phyloP scores from a whole-genome alignment of 1,140 invertebrate genomes.

The Leptopilina clavipes region DNA sequence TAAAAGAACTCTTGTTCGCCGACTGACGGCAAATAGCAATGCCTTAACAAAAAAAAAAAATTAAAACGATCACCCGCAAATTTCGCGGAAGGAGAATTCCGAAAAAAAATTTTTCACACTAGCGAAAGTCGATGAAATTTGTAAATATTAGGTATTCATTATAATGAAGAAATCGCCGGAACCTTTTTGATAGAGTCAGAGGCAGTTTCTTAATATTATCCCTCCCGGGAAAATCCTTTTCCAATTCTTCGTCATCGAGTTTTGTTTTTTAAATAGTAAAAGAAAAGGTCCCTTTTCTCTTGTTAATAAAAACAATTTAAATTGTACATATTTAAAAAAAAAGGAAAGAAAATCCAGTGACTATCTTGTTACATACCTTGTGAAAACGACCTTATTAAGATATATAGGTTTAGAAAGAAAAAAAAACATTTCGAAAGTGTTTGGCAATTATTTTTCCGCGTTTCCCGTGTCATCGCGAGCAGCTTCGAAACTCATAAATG shows the following conservation, averaged over 20 bases:
- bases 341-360: constrained; percentile 47
- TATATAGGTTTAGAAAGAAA: constrained; percentile 46
- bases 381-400: constrained; percentile 57
- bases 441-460: constrained; percentile 43
- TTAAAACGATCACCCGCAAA: constrained; percentile 50
- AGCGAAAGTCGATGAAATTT: constrained; percentile 39
- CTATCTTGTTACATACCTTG: constrained; percentile 66
- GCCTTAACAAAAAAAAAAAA: constrained; percentile 53
- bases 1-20: constrained; percentile 40
- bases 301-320: constrained; percentile 49
- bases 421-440: constrained; percentile 50
- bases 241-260: constrained; percentile 10
- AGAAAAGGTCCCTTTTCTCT: constrained; percentile 44
- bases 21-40: constrained; percentile 50
- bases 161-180: constrained; percentile 32
- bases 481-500: neutral
- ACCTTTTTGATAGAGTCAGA: constrained; percentile 9
- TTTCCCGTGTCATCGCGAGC: constrained; percentile 15
- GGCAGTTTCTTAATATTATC: constrained; percentile 30
- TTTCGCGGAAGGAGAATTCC: constrained; percentile 32
- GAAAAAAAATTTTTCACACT: constrained; percentile 38
- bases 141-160: constrained; percentile 57
- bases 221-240: neutral
- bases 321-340: constrained; percentile 61
- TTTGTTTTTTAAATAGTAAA: constrained; percentile 21